Conservation (phyloP, 2,113 vertebrate species). For the Melanocharis versteri region DNA sequence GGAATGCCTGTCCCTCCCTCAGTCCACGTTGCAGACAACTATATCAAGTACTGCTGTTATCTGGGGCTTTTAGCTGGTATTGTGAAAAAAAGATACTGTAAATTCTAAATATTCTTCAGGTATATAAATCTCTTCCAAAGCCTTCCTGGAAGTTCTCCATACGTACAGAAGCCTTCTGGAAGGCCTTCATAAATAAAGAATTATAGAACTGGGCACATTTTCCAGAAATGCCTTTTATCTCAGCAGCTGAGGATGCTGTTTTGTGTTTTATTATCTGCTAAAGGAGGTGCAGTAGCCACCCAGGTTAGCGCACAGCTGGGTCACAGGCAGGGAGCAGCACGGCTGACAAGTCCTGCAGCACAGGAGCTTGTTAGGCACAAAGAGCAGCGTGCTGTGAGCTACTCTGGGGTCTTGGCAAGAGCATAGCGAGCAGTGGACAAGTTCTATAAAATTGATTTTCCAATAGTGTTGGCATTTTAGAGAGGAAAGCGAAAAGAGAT, state of each 20-base stretch:
- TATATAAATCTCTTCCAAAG: background rate
- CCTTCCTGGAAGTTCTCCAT: background rate
- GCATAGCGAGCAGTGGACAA: background rate
- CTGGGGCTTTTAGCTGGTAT: background rate
- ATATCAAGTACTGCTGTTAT: background rate
- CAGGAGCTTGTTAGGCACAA: background rate
- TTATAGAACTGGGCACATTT: background rate
- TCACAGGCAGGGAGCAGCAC: background rate
- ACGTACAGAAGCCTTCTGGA: background rate
- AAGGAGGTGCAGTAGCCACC: background rate
- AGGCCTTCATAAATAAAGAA: background rate
- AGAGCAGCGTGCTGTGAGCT: background rate
- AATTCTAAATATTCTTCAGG: background rate
- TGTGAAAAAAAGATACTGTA: background rate
- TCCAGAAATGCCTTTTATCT: conserved; percentile 11
- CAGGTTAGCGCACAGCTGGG: background rate
- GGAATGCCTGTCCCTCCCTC: background rate
- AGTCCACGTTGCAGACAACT: background rate
- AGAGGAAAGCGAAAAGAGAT: background rate
- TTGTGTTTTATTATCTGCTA: background rate
- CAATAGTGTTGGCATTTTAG: conserved; percentile 4
- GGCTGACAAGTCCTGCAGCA: background rate
- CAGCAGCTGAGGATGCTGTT: background rate
- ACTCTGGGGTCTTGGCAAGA: background rate
- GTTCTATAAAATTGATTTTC: conserved; percentile 30